A percentile compares a stretch with the other conserved stretches of the same genome.
phyloP scores from a whole-genome alignment of 2,797 vertebrate species.

The Dipus sagitta region DNA sequence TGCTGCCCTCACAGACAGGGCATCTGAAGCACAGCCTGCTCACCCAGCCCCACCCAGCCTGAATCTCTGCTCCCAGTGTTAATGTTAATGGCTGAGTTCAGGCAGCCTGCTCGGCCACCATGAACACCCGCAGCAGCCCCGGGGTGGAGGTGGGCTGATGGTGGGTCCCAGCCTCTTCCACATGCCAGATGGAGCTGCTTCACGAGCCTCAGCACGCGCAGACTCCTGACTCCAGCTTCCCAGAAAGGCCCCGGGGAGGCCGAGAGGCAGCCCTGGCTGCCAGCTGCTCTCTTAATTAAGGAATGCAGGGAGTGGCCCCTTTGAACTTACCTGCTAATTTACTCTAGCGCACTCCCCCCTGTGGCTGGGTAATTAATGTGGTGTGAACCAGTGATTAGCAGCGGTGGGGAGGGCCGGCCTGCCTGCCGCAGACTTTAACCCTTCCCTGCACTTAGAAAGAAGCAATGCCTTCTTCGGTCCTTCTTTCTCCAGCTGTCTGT shows the following conservation, averaged over 20 bases:
- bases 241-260: conserved; percentile 57
- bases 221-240: neutral
- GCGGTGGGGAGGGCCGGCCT: neutral
- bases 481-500: neutral
- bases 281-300: conserved; percentile 81
- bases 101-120: neutral
- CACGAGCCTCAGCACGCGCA: neutral
- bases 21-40: neutral
- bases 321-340: conserved; percentile 80
- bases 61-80: neutral
- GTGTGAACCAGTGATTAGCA: conserved; percentile 67
- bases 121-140: neutral
- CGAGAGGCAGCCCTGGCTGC: neutral
- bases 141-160: neutral
- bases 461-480: fast-evolving
- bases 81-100: neutral
- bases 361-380: conserved; percentile 74
- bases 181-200: neutral
- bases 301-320: conserved; percentile 74
- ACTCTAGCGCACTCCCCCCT: conserved; percentile 60
- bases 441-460: neutral
- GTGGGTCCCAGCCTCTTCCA: neutral
- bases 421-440: conserved; percentile 33
- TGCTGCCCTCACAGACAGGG: neutral
- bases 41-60: neutral